Evolutionary conservation across 2,113 vertebrate species (phyloP).

Genomic region (Psittacula cyanocephala): DNA sequence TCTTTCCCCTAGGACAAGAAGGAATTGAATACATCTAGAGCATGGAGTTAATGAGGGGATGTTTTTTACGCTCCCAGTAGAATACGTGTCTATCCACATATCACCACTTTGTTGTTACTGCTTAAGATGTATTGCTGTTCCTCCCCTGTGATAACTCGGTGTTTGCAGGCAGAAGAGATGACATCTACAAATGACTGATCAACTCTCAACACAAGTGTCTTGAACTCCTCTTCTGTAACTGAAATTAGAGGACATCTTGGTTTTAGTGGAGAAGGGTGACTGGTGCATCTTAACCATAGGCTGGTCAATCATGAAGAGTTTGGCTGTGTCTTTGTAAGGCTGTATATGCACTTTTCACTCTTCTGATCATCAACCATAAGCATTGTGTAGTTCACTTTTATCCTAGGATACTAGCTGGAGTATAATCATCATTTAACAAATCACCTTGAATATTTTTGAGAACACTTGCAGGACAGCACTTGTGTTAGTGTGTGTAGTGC

Average conservation of each 20-base stretch:
- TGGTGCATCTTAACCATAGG: not conserved
- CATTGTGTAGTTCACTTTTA: not conserved
- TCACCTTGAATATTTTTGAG: not conserved
- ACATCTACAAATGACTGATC: not conserved
- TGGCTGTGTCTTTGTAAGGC: not conserved
- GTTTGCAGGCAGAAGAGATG: not conserved
- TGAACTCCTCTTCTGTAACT: not conserved
- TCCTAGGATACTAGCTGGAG: not conserved
- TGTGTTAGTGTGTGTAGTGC: not conserved
- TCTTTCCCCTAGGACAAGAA: slow-evolving; percentile 31
- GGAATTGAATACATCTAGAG: not conserved
- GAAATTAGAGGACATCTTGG: not conserved
- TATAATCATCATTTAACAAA: not conserved
- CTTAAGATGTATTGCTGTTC: not conserved
- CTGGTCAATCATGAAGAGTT: not conserved
- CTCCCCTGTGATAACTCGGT: accelerated
- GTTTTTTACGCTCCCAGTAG: not conserved
- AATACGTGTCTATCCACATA: not conserved
- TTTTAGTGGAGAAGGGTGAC: not conserved
- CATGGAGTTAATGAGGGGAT: not conserved
- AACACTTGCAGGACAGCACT: not conserved
- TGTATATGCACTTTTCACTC: not conserved
- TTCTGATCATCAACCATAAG: not conserved
- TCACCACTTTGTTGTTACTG: not conserved
- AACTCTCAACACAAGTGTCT: not conserved